Evolutionary conservation across 53 echinoderm and acorn worm species (phyloP).

Genomic region (Glandiceps talaboti): DNA sequence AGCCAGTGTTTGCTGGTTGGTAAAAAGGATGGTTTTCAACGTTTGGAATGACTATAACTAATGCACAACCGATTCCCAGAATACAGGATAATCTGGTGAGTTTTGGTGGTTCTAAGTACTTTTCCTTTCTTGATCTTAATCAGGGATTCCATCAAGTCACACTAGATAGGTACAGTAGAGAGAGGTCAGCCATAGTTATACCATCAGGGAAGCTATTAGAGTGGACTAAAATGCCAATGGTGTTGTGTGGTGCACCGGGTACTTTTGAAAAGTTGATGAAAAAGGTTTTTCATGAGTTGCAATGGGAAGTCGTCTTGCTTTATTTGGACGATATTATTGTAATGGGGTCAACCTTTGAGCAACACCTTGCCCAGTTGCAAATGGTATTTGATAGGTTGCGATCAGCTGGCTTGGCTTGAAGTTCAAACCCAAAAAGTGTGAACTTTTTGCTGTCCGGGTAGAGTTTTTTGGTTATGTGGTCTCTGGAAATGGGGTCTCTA

Average conservation of each 20-base stretch:
- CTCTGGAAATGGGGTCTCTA: slow-evolving; percentile 12
- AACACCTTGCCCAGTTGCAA: background rate
- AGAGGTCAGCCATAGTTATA: background rate
- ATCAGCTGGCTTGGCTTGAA: slow-evolving; percentile 7
- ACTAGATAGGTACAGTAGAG: background rate
- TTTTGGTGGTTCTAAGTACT: background rate
- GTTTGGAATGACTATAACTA: background rate
- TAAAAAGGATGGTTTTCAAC: background rate
- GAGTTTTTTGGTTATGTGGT: slow-evolving; percentile 4
- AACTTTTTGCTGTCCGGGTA: slow-evolving; percentile 12
- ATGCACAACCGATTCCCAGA: slow-evolving; percentile 3
- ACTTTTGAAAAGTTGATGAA: slow-evolving; percentile 26
- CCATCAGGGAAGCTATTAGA: background rate
- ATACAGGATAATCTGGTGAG: background rate
- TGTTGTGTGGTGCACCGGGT: slow-evolving; percentile 2
- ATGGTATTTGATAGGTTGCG: slow-evolving; percentile 12
- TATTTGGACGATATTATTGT: slow-evolving; percentile 18
- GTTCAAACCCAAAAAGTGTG: slow-evolving; percentile 24
- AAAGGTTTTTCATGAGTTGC: slow-evolving; percentile 10
- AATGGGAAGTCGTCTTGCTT: slow-evolving; percentile 19
- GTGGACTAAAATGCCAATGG: background rate
- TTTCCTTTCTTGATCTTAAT: background rate
- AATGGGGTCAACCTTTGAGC: background rate
- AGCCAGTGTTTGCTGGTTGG: background rate
- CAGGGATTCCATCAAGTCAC: background rate